Conservation (phyloP, 1,140 invertebrate species). For the Tetramorium parvispinum region DNA sequence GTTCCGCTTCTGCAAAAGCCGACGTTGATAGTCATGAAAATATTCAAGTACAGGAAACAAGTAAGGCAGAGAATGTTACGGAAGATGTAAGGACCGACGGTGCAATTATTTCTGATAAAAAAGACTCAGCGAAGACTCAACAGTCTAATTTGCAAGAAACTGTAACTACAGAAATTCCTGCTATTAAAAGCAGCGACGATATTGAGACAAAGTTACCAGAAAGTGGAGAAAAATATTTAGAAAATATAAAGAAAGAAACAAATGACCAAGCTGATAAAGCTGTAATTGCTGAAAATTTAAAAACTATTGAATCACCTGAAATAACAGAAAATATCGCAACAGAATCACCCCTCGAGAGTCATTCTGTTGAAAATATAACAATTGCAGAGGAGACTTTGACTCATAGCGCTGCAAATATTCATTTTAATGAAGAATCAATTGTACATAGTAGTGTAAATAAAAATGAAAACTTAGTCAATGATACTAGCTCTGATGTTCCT, state of each 20-base stretch:
- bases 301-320: background rate
- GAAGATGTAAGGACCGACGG: background rate
- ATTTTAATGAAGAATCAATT: slow-evolving; percentile 50
- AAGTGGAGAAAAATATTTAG: background rate
- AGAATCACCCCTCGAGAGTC: background rate
- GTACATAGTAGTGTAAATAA: slow-evolving; percentile 64
- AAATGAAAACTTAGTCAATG: slow-evolving; percentile 45
- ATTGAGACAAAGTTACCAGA: background rate
- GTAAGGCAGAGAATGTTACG: background rate
- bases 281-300: background rate
- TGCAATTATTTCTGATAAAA: background rate
- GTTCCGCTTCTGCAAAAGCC: background rate
- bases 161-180: background rate
- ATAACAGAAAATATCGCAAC: background rate
- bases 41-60: slow-evolving; percentile 19
- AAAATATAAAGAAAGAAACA: slow-evolving; percentile 27
- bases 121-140: background rate
- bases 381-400: background rate
- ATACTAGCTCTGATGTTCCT: slow-evolving; percentile 20
- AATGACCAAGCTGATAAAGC: slow-evolving; percentile 26
- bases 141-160: background rate
- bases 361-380: background rate
- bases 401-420: background rate
- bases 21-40: slow-evolving; percentile 17
- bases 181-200: background rate